Conservation (phyloP, 2,888 invertebrate genomes). For the Monochamus alternatus region DNA sequence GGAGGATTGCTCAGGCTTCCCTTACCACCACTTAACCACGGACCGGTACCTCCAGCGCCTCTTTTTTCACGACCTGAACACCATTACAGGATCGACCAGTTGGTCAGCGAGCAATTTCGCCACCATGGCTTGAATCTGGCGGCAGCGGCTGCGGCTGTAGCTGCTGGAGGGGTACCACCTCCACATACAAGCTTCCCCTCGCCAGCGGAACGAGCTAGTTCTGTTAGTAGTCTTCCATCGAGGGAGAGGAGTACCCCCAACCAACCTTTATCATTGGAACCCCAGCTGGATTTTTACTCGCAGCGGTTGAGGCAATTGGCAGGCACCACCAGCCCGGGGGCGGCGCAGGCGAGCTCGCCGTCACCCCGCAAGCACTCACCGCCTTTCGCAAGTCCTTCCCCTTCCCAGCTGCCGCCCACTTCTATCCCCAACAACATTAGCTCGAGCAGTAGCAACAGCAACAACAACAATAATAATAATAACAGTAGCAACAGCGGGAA, state of each 20-base stretch:
- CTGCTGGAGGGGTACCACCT: conserved; percentile 77
- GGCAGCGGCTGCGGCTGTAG: conserved; percentile 82
- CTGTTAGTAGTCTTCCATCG: conserved; percentile 71
- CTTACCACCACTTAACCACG: conserved; percentile 80
- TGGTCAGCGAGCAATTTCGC: conserved; percentile 87
- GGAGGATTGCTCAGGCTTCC: conserved; percentile 84
- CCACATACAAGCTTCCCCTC: conserved; percentile 78
- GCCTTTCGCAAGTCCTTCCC: conserved; percentile 86
- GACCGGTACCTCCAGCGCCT: conserved; percentile 81
- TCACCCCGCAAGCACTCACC: conserved; percentile 87
- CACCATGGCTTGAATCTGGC: conserved; percentile 85
- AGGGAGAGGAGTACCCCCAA: conserved; percentile 73
- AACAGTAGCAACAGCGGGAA: conserved; percentile 70
- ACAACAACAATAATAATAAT: conserved; percentile 71
- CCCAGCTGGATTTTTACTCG: conserved; percentile 99
- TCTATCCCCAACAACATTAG: conserved; percentile 75
- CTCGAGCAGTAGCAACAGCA: conserved; percentile 68
- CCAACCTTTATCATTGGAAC: conserved; percentile 84
- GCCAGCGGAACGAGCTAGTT: conserved; percentile 75
- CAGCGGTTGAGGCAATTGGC: conserved; percentile 99
- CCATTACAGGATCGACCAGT: conserved; percentile 87
- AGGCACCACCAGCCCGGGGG: conserved; percentile 94
- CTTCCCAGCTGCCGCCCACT: conserved; percentile 80
- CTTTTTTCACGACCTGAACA: conserved; percentile 86
- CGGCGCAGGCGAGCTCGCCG: conserved; percentile 89